Percentiles rank a stretch among this genome's conserved stretches.
These are phyloP conservation scores for Decapterus maruadsi DNA, from an alignment of 2,797 vertebrate species.

Conservation along the genomic window DNA sequence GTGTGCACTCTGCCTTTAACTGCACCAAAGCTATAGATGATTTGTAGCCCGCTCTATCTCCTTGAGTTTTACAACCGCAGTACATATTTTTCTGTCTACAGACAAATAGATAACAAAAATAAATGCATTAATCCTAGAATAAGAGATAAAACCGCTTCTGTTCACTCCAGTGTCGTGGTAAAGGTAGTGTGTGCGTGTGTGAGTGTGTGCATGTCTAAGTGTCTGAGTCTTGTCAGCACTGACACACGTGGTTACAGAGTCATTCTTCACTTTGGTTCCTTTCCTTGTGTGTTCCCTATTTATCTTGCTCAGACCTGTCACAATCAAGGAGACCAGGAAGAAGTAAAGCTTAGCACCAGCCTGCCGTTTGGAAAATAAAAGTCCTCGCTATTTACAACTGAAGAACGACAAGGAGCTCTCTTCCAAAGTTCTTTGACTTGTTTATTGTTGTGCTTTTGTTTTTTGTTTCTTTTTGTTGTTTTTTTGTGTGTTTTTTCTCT, in stretches of 20 bases:
- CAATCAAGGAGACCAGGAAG: conserved; percentile 69
- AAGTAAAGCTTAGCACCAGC: conserved; percentile 43
- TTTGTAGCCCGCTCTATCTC: conserved; percentile 69
- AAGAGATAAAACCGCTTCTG: conserved; percentile 33
- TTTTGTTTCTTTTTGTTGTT: conserved; percentile 48
- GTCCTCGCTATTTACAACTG: conserved; percentile 54
- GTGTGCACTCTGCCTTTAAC: conserved; percentile 57
- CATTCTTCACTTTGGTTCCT: conserved; percentile 54
- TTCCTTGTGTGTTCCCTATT: conserved; percentile 53
- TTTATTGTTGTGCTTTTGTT: conserved; percentile 62
- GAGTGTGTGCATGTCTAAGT: neutral
- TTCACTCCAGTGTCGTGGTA: conserved; percentile 10
- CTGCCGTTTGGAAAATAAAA: conserved; percentile 62
- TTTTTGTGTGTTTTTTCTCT: conserved; percentile 26
- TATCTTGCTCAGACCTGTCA: conserved; percentile 70
- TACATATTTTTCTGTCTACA: conserved; percentile 71
- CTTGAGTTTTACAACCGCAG: conserved; percentile 65
- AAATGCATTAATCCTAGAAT: conserved; percentile 56
- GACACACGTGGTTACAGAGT: conserved; percentile 48
- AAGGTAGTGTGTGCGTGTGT: no score
- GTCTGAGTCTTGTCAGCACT: conserved; percentile 46
- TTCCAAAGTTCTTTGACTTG: conserved; percentile 57
- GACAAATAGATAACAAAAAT: conserved; percentile 68
- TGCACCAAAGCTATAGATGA: conserved; percentile 67
- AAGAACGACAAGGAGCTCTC: conserved; percentile 30